Percentiles rank a stretch among this genome's conserved stretches.
phyloP scores from a whole-genome alignment of 2,113 vertebrate genomes.

The Cyanoramphus novaezelandiae region DNA sequence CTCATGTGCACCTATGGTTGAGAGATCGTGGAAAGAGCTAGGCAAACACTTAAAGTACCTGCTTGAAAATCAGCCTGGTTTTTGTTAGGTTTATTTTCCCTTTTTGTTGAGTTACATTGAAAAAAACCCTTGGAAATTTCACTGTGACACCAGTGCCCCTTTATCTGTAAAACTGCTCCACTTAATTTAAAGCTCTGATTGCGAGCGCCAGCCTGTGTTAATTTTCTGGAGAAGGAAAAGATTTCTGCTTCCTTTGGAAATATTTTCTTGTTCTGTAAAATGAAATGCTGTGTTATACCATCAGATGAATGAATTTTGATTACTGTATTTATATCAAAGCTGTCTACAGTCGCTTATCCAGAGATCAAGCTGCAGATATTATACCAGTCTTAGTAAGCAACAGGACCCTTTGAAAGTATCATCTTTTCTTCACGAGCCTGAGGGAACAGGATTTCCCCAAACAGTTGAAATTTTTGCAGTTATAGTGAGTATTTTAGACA shows the following conservation, averaged over 20 bases:
- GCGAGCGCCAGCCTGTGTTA: background rate
- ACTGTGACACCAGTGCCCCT: background rate
- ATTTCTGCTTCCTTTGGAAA: conserved; percentile 10
- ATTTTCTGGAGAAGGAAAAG: background rate
- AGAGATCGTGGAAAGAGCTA: background rate
- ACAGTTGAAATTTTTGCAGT: background rate
- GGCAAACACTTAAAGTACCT: background rate
- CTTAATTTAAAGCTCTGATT: background rate
- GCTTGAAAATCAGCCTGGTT: background rate
- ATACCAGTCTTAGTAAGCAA: background rate
- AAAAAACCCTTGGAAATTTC: background rate
- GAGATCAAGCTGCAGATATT: background rate
- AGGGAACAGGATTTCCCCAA: background rate
- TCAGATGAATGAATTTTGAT: conserved; percentile 49
- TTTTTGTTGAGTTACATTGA: background rate
- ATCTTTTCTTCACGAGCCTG: background rate
- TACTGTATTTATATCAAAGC: conserved; percentile 29
- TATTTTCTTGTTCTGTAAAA: background rate
- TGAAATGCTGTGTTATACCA: background rate
- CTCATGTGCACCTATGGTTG: background rate
- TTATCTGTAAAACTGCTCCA: background rate
- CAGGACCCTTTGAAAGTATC: background rate
- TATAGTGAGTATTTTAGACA: background rate
- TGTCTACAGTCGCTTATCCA: background rate
- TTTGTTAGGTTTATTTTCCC: background rate